Base-by-base conservation (phyloP, 2,888 invertebrate genomes). In the Automeris io region DNA sequence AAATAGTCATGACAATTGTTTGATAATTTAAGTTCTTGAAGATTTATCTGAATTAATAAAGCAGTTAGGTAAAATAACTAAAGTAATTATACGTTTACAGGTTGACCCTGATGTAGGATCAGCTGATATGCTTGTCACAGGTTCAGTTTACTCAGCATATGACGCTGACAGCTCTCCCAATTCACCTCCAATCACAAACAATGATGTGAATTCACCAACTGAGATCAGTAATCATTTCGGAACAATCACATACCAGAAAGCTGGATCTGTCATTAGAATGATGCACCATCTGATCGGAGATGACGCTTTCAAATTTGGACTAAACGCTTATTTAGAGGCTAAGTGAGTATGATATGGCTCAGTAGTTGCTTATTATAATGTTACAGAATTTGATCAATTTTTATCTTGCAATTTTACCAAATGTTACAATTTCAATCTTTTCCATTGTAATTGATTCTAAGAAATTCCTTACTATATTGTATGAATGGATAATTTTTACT, bases 241-340 rank as follows among this genome's bases (percentile, higher is more conserved):
- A 39, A 80, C 77, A 0, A 89, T 93, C 31, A 89, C 91, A 0
- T 93, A 93, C 50, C 89, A 89, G 49, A 93, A 94, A 70, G 92
- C 90, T 1, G 89, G 83, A 2, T 67, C 83, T 0, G 73, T 87
- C 1, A 85, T 87, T 18, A 66, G 85, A 32, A 87, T 87, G 86
- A 74, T 87, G 31, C 83, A 85, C 42, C 76, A 86, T 51, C 57
- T 82, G n/a, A 48, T 87, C 8, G 79, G 78, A 3, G 74, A 83
- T 35, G 64, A 64, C 3, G 76, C 72, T 24, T 69, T 72, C 36
- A 60, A 56, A 50, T 43, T 49, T 35, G 76, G 76, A 11, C 42
- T 73, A n/a, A 47, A 69, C 32, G 41, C 46, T 2, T 81, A 86
- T 47, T 61, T 92, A 36, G 58, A 54, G 1, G 47, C 55, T 4